These are phyloP conservation scores for Caenorhabditis latens DNA, from an alignment of 1,140 invertebrate species.

Conservation along the genomic window DNA sequence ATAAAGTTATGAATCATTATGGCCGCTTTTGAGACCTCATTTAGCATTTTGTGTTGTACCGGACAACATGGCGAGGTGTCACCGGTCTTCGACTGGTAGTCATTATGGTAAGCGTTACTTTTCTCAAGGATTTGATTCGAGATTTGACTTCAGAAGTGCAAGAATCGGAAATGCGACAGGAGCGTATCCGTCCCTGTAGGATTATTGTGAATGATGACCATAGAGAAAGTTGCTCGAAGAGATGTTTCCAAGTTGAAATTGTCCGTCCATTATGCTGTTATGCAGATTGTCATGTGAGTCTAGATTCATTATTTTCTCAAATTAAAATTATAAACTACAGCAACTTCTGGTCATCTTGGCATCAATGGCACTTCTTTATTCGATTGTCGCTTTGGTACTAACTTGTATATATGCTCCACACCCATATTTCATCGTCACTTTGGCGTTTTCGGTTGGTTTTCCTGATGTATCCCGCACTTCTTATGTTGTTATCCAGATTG, in stretches of 20 bases:
- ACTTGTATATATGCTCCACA: conserved; percentile 31
- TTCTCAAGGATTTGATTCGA: background rate
- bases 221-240: background rate
- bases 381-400: conserved; percentile 18
- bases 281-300: conserved; percentile 9
- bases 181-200: background rate
- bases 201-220: background rate
- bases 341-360: background rate
- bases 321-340: background rate
- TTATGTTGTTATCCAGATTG: background rate
- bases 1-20: conserved; percentile 27
- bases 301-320: no score
- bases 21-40: background rate
- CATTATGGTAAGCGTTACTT: background rate
- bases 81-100: background rate
- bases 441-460: background rate
- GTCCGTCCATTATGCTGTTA: conserved; percentile 32
- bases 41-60: background rate
- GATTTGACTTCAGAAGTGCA: background rate
- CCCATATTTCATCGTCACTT: background rate
- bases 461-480: no score
- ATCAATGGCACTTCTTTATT: background rate
- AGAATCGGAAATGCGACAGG: background rate
- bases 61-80: background rate
- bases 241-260: background rate